phyloP scores from a whole-genome alignment of 1,140 invertebrate species.

The Microvelia longipes region DNA sequence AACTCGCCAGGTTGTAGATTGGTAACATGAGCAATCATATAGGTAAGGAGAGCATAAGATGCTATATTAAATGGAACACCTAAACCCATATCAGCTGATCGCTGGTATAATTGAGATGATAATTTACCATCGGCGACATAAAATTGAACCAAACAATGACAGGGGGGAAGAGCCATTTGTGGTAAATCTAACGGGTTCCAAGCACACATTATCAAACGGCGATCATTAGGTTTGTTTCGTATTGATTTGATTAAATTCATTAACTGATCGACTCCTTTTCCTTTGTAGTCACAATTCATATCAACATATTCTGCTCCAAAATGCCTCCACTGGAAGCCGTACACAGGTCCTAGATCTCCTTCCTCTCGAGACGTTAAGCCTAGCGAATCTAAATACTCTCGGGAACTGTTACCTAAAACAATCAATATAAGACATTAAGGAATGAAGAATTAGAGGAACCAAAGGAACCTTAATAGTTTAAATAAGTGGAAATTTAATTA shows the following conservation, averaged over 20 bases:
- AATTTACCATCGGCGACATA: conserved; percentile 70
- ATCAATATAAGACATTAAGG: no score
- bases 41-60: conserved; percentile 84
- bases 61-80: conserved; percentile 99
- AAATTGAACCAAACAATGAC: conserved; percentile 90
- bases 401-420: conserved; percentile 84
- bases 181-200: conserved; percentile 88
- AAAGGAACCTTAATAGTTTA: no score
- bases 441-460: no score
- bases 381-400: conserved; percentile 74
- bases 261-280: conserved; percentile 88
- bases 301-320: conserved; percentile 85
- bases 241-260: conserved; percentile 68
- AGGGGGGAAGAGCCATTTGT: conserved; percentile 93
- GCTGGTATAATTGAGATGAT: conserved; percentile 88
- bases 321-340: conserved; percentile 99
- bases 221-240: conserved; percentile 65
- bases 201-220: conserved; percentile 83
- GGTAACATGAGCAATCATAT: conserved; percentile 93
- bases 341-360: conserved; percentile 94
- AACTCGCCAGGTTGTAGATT: conserved; percentile 87
- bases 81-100: conserved; percentile 94
- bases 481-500: no score
- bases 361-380: conserved; percentile 77
- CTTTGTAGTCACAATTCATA: conserved; percentile 68